phyloP scores from a whole-genome alignment of 2,888 invertebrate species.

The Alloplasta piceator region DNA sequence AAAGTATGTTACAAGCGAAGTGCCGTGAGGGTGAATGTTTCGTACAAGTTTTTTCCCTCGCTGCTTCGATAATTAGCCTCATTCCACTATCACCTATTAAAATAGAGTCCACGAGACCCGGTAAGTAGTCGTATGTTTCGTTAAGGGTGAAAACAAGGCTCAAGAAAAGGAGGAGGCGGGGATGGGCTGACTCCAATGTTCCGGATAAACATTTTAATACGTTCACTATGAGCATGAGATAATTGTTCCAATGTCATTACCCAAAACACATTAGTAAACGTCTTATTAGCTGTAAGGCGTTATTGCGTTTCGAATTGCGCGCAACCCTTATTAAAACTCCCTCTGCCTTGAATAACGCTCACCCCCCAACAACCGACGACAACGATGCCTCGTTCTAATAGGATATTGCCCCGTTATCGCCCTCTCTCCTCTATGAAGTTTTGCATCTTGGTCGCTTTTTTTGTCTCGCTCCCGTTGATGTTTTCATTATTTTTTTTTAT shows the following conservation, averaged over 20 bases:
- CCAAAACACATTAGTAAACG: conserved; percentile 80
- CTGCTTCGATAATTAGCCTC: conserved; percentile 46
- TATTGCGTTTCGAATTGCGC: conserved; percentile 80
- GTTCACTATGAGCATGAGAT: conserved; percentile 69
- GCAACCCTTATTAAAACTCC: conserved; percentile 50
- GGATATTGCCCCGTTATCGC: conserved; percentile 69
- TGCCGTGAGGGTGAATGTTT: background rate
- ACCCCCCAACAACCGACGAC: conserved; percentile 49
- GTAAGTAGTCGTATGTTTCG: conserved; percentile 56
- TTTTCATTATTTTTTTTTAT: conserved; percentile 6
- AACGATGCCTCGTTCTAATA: conserved; percentile 73
- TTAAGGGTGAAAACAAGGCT: conserved; percentile 49
- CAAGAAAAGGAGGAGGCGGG: conserved; percentile 31
- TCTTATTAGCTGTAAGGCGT: conserved; percentile 82
- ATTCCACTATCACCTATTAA: conserved; percentile 36
- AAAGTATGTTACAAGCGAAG: too few species aligned
- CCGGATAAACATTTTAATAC: conserved; percentile 76
- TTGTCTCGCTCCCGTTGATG: conserved; percentile 1
- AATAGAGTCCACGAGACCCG: conserved; percentile 15
- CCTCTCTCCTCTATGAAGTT: conserved; percentile 28
- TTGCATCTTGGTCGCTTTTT: conserved; percentile 31
- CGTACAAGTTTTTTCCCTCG: conserved; percentile 38
- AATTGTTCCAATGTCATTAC: conserved; percentile 81
- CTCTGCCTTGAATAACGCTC: conserved; percentile 60
- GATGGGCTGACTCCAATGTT: conserved; percentile 71